Evolutionary conservation across 2,113 vertebrate genomes (phyloP).

Genomic region (Prochilodus magdalenae): DNA sequence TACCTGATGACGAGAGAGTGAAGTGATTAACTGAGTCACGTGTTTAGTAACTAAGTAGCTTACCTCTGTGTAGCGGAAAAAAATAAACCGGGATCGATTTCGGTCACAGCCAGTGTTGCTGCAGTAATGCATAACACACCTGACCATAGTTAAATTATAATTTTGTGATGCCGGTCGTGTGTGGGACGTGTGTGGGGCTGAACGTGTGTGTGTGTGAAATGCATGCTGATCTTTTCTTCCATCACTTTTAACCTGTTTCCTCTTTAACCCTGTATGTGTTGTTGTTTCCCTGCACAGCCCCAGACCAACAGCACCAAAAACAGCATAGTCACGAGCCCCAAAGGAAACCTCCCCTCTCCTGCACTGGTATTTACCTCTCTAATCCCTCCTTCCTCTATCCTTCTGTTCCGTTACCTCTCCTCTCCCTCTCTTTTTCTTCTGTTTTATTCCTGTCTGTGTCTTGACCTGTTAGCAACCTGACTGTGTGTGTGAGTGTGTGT

Average conservation of each 20-base stretch:
- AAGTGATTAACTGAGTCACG: too few species aligned
- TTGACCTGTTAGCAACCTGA: conserved; percentile 29
- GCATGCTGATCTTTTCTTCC: conserved; percentile 33
- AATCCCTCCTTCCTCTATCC: conserved; percentile 44
- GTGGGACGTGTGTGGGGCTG: conserved; percentile 8
- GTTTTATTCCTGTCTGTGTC: neutral
- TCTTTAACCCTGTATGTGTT: conserved; percentile 52
- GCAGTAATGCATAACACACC: too few species aligned
- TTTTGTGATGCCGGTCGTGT: neutral
- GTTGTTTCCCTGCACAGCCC: conserved; percentile 81
- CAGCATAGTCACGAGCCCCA: conserved; percentile 93
- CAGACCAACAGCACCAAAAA: conserved; percentile 98
- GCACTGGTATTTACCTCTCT: conserved; percentile 89
- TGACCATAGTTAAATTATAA: too few species aligned
- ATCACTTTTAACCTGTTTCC: conserved; percentile 24
- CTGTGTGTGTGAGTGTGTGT: conserved; percentile 38
- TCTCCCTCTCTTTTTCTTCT: neutral
- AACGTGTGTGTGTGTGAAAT: conserved; percentile 2
- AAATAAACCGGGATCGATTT: too few species aligned
- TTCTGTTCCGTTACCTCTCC: neutral
- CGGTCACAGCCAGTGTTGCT: too few species aligned
- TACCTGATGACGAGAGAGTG: too few species aligned
- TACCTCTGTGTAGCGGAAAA: too few species aligned
- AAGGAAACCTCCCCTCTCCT: conserved; percentile 90
- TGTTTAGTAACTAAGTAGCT: too few species aligned